Evolutionary conservation across 2,888 invertebrate species (phyloP).

Genomic region (Globia sparganii): DNA sequence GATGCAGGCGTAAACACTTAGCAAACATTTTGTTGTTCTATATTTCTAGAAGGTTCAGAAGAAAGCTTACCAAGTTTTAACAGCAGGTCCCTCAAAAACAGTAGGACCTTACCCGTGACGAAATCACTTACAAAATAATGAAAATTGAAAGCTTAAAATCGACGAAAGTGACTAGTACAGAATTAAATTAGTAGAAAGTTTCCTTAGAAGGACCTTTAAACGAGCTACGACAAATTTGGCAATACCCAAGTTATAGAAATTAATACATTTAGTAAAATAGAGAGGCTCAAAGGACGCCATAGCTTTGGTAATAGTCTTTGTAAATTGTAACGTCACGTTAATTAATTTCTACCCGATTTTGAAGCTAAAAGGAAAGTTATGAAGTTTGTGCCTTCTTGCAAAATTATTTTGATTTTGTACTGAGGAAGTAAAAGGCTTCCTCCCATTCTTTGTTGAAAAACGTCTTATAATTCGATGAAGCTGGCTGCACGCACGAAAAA

Average conservation of each 20-base stretch:
- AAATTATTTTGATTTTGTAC: conserved; percentile 24
- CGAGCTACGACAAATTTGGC: conserved; percentile 38
- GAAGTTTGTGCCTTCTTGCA: conserved; percentile 17
- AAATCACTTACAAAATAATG: conserved; percentile 22
- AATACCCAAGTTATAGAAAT: conserved; percentile 57
- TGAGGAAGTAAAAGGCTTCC: background rate
- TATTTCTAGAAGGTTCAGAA: background rate
- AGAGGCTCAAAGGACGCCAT: conserved; percentile 20
- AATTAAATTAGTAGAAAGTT: conserved; percentile 43
- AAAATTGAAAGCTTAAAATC: conserved; percentile 25
- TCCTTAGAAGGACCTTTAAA: conserved; percentile 28
- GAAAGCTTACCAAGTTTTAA: background rate
- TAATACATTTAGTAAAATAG: conserved; percentile 51
- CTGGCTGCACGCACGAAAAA: too few species aligned
- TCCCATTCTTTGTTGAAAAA: background rate
- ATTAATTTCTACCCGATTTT: conserved; percentile 49
- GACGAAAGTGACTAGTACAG: background rate
- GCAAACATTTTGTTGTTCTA: background rate
- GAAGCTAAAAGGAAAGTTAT: conserved; percentile 32
- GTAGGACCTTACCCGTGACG: background rate
- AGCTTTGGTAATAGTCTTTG: conserved; percentile 43
- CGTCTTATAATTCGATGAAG: too few species aligned
- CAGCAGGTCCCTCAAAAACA: conserved; percentile 1
- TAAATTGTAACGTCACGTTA: conserved; percentile 46
- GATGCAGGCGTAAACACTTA: background rate